Base-by-base conservation (phyloP, 2,888 invertebrate species). In the Gari tellinella region DNA sequence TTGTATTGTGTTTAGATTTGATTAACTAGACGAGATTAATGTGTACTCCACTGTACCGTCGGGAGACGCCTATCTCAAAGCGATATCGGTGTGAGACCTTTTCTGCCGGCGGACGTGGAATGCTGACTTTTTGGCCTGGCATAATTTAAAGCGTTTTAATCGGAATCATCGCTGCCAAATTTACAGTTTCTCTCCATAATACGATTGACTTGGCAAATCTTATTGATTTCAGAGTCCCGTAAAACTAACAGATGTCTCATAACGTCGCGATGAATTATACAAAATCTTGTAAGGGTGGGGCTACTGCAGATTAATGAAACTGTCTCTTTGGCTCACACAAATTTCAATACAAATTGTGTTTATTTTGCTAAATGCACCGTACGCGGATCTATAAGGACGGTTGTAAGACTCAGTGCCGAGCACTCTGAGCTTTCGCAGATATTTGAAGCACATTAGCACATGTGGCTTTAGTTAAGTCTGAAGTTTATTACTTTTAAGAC, bases 81-180 rank as follows among this genome's bases (percentile, higher is more conserved):
- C 4, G 31, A 31, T 31, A 31, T 31, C 31, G 10, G 31, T 31
- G 31, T 31, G 31, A 31, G 31, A 31, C 31, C 31, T 31, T 31
- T 31, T 31, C 10, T 31, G 31, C 31, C 31, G 31, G 31, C 31
- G 31, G 31, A 31, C 31, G 31, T 10, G 31, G 31, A 31, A 43
- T 41, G 40, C 51, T 57, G 65, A 57, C 66, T 52, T 58, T 55
- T 67, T 53, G 72, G 56, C 78, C 79, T 69, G 72, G 72, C 72
- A 82, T 84, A 84, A 82, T 84, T 84, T 81, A 81, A 81, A 84
- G 82, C 81, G 81, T 81, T 82, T 84, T 82, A 84, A 82, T 82
- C 77, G 77, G 58, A 72, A 62, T 73, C 63, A 77, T 74, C 77
- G 63, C 72, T 56, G 78, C 69, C 72, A 78, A 82, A 75, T 82